Evolutionary conservation across 2,113 vertebrate species (phyloP).

Genomic region (Pongo abelii): DNA sequence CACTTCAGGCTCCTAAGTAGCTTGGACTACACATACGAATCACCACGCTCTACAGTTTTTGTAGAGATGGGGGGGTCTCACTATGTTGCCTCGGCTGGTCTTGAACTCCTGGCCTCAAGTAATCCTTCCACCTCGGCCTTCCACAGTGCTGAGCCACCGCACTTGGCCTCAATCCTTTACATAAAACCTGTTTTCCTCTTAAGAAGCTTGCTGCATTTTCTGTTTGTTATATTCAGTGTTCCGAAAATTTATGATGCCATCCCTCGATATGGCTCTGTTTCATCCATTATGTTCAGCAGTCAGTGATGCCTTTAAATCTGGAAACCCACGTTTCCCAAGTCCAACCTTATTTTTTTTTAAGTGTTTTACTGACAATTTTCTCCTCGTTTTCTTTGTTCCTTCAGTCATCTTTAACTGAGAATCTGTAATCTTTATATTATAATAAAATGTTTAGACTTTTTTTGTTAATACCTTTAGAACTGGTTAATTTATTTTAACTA

Average conservation of each 20-base stretch:
- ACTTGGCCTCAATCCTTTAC: not conserved
- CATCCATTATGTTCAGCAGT: rapidly evolving
- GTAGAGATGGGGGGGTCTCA: no score
- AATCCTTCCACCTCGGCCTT: no score
- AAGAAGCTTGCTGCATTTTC: not conserved
- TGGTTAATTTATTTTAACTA: not conserved
- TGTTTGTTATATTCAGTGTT: not conserved
- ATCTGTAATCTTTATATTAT: not conserved
- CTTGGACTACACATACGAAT: no score
- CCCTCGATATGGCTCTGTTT: no score
- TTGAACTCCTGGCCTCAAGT: no score
- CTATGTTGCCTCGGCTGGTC: no score
- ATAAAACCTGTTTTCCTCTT: not conserved
- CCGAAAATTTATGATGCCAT: not conserved
- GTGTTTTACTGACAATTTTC: not conserved
- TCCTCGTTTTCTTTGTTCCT: not conserved
- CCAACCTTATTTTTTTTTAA: not conserved
- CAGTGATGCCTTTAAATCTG: not conserved
- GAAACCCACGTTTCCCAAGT: not conserved
- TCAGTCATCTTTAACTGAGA: not conserved
- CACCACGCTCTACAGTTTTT: no score
- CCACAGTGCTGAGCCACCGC: no score
- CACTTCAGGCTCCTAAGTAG: no score
- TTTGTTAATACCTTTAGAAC: not conserved
- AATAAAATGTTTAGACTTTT: not conserved